Percentiles rank a stretch among this genome's conserved stretches.
phyloP scores from a whole-genome alignment of 1,140 invertebrate species.

The Wasmannia auropunctata region DNA sequence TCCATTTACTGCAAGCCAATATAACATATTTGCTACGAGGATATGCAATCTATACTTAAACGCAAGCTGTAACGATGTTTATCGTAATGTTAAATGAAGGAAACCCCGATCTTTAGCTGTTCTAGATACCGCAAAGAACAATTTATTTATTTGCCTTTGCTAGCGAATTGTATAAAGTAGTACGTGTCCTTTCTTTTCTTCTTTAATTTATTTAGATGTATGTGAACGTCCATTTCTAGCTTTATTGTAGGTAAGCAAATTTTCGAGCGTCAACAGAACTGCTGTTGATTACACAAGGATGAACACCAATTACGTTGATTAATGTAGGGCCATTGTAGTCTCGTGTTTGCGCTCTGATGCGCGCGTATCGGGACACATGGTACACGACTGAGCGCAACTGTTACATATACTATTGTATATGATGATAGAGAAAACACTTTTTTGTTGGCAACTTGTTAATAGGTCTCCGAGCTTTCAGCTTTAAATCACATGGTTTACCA shows the following conservation, averaged over 20 bases:
- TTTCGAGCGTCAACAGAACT: slow-evolving; percentile 82
- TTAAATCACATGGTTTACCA: slow-evolving; percentile 72
- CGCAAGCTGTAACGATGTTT: slow-evolving; percentile 67
- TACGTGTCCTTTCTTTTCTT: slow-evolving; percentile 58
- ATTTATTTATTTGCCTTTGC: slow-evolving; percentile 72
- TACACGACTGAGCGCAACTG: slow-evolving; percentile 83
- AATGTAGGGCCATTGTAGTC: slow-evolving; percentile 81
- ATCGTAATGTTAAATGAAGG: slow-evolving; percentile 54
- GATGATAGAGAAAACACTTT: slow-evolving; percentile 76
- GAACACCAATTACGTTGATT: slow-evolving; percentile 86
- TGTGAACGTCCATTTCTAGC: slow-evolving; percentile 80
- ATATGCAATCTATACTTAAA: slow-evolving; percentile 66
- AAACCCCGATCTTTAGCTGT: slow-evolving; percentile 53
- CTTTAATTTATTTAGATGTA: slow-evolving; percentile 77
- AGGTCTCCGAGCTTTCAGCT: slow-evolving; percentile 80
- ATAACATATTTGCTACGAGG: slow-evolving; percentile 61
- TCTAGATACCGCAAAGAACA: slow-evolving; percentile 54
- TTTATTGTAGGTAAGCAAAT: slow-evolving; percentile 83
- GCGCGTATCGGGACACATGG: slow-evolving; percentile 74
- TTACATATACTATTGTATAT: slow-evolving; percentile 85
- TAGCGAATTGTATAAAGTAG: slow-evolving; percentile 68
- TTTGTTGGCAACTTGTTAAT: slow-evolving; percentile 81
- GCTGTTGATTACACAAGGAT: slow-evolving; percentile 85
- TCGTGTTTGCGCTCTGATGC: slow-evolving; percentile 66
- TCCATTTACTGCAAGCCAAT: slow-evolving; percentile 51